phyloP scores from a whole-genome alignment of 1,140 invertebrate species.

The Drosophila mojavensis region DNA sequence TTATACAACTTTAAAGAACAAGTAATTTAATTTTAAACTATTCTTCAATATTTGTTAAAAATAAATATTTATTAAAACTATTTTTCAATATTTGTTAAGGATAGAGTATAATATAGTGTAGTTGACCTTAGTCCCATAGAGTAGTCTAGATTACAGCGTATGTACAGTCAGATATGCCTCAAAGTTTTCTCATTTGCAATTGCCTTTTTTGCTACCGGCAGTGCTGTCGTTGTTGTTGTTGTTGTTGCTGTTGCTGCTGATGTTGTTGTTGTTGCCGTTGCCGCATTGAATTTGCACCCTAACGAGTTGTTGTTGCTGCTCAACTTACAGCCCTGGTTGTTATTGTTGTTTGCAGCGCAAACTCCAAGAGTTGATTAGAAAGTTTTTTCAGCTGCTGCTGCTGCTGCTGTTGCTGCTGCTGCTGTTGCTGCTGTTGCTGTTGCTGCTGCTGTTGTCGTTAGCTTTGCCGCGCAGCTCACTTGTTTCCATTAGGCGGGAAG shows the following conservation, averaged over 20 bases:
- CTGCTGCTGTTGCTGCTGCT: slow-evolving; percentile 10
- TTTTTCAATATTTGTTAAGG: too few species aligned
- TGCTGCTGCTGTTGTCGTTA: slow-evolving; percentile 32
- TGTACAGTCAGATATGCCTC: too few species aligned
- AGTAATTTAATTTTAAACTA: too few species aligned
- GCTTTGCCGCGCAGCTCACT: slow-evolving; percentile 37
- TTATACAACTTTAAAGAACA: too few species aligned
- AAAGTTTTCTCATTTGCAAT: too few species aligned
- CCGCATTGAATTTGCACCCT: slow-evolving; percentile 61
- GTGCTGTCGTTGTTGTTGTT: not conserved
- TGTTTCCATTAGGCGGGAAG: slow-evolving; percentile 44
- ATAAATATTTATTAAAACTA: too few species aligned
- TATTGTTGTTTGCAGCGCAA: slow-evolving; percentile 41
- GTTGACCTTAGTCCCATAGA: too few species aligned
- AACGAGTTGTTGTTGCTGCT: slow-evolving; percentile 39
- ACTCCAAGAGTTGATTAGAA: slow-evolving; percentile 76
- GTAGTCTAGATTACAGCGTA: too few species aligned
- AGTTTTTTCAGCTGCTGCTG: slow-evolving; percentile 59
- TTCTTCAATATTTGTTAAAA: too few species aligned
- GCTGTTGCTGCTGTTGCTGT: slow-evolving; percentile 22
- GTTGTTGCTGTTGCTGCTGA: slow-evolving; percentile 1
- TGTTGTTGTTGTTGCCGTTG: slow-evolving; percentile 34
- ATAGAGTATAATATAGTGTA: too few species aligned
- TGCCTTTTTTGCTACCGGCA: not conserved
- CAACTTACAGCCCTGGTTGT: slow-evolving; percentile 10